Evolutionary conservation across 2,113 vertebrate genomes (phyloP).

Genomic region (Cettia cetti): DNA sequence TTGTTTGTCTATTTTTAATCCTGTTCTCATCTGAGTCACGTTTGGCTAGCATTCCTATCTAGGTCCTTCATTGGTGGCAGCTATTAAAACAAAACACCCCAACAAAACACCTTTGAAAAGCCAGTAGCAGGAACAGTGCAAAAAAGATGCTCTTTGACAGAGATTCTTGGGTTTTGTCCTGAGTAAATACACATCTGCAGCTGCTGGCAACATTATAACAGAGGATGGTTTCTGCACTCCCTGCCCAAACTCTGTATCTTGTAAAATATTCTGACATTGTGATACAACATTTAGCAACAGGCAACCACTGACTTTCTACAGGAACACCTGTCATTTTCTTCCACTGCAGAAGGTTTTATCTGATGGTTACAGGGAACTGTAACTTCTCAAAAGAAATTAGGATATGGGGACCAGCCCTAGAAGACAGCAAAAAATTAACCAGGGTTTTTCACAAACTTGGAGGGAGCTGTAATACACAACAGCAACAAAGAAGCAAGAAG

Average conservation of each 20-base stretch:
- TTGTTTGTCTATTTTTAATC: neutral
- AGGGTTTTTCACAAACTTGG: neutral
- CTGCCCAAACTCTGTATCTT: neutral
- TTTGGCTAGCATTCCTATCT: neutral
- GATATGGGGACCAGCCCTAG: neutral
- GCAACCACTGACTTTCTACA: neutral
- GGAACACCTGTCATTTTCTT: neutral
- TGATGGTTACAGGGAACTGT: neutral
- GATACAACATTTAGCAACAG: neutral
- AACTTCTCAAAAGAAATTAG: neutral
- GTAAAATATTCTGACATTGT: neutral
- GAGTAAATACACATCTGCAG: neutral
- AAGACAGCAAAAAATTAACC: neutral
- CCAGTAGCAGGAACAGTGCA: neutral
- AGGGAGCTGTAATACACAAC: rapidly evolving
- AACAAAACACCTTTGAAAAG: neutral
- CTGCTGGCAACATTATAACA: rapidly evolving
- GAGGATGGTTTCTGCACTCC: neutral
- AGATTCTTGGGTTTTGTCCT: neutral
- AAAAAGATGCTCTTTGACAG: neutral
- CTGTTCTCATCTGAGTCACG: neutral
- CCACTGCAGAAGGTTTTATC: neutral
- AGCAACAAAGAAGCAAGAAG: neutral
- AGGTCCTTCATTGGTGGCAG: neutral
- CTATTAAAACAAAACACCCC: neutral